These are phyloP conservation scores for Corythoichthys haematopterus DNA, from an alignment of 2,113 vertebrate species.

Conservation along the genomic window DNA sequence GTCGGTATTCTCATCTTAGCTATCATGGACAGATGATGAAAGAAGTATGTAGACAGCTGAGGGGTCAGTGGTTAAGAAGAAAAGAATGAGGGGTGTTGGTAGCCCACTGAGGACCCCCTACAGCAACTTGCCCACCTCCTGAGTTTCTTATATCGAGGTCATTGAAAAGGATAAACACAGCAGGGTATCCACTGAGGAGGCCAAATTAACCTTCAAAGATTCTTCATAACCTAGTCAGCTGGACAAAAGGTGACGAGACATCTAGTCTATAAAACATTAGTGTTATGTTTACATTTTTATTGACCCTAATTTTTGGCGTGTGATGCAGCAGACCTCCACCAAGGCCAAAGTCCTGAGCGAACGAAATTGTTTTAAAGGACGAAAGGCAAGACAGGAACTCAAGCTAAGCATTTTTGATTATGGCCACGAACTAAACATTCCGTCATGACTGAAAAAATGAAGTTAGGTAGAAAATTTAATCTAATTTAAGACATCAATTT, in stretches of 20 bases:
- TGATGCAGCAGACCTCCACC: neutral
- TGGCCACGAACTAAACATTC: neutral
- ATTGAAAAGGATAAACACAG: neutral
- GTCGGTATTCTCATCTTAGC: slow-evolving; percentile 52
- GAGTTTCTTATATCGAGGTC: neutral
- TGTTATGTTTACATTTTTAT: neutral
- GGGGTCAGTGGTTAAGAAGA: slow-evolving; percentile 34
- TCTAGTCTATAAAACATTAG: neutral
- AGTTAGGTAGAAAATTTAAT: neutral
- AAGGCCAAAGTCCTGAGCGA: neutral
- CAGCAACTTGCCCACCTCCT: neutral
- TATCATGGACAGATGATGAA: slow-evolving; percentile 31
- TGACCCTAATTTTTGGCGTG: neutral
- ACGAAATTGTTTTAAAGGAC: neutral
- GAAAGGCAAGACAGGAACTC: too few species aligned
- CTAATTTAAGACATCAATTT: too few species aligned
- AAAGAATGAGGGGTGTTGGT: neutral
- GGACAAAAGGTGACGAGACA: neutral
- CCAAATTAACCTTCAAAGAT: neutral
- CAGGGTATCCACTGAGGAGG: slow-evolving; percentile 20
- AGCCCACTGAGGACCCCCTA: neutral
- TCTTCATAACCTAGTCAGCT: neutral
- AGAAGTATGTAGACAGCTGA: slow-evolving; percentile 44
- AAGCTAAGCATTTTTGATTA: neutral
- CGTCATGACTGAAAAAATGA: neutral